phyloP scores from a whole-genome alignment of 2,888 invertebrate species.

The Chrysopilus asiliformis region DNA sequence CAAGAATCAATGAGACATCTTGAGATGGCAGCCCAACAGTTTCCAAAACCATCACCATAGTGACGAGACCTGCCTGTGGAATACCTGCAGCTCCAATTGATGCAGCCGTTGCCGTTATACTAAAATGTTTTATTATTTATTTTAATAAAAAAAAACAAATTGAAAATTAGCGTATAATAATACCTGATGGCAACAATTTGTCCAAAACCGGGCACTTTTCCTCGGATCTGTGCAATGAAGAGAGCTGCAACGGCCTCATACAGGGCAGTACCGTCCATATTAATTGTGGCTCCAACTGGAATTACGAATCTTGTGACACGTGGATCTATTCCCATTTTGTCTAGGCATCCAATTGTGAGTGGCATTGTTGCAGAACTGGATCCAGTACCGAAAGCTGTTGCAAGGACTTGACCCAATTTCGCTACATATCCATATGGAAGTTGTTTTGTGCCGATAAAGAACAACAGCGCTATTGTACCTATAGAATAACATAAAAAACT shows the following conservation, averaged over 20 bases:
- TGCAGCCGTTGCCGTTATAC: conserved; percentile 91
- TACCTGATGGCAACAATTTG: conserved; percentile 87
- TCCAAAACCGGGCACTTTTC: conserved; percentile 68
- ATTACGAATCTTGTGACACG: conserved; percentile 89
- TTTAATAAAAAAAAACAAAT: too few relatives aligned
- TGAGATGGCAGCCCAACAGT: conserved; percentile 82
- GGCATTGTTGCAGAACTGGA: conserved; percentile 94
- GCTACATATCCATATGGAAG: conserved; percentile 71
- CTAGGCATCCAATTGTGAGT: conserved; percentile 83
- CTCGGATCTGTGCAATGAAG: conserved; percentile 88
- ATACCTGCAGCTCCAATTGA: conserved; percentile 97
- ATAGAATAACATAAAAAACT: not conserved
- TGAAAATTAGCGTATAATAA: too few relatives aligned
- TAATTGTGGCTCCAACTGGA: conserved; percentile 95
- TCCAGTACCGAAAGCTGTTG: conserved; percentile 93
- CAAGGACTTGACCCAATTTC: conserved; percentile 79
- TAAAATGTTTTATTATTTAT: conserved; percentile 28
- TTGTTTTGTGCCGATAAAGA: conserved; percentile 65
- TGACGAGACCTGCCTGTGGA: conserved; percentile 88
- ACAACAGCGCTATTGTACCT: conserved; percentile 74
- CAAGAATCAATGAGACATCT: conserved; percentile 80
- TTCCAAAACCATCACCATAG: conserved; percentile 91
- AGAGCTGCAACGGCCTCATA: conserved; percentile 97
- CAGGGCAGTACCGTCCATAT: conserved; percentile 90
- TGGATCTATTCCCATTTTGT: conserved; percentile 80